phyloP scores from a whole-genome alignment of 53 echinoderm and acorn worm species.

The Echinometra lucunter region DNA sequence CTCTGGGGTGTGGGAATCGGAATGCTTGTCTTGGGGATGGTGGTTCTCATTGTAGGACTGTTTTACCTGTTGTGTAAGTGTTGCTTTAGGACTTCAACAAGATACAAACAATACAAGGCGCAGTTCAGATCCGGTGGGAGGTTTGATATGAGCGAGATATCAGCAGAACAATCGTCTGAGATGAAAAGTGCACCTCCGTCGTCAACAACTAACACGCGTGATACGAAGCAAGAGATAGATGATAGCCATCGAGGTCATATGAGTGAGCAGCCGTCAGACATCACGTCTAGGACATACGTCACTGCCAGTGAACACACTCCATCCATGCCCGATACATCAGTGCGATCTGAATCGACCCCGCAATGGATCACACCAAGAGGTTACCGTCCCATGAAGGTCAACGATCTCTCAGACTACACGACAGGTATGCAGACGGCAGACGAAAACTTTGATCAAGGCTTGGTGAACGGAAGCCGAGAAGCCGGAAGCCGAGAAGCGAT shows the following conservation, averaged over 20 bases:
- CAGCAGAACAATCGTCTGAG: neutral
- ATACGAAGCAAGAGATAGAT: neutral
- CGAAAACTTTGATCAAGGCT: neutral
- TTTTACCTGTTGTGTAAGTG: constrained; percentile 46
- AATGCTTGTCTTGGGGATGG: constrained; percentile 39
- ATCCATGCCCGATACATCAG: neutral
- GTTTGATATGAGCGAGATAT: neutral
- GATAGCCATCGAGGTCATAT: neutral
- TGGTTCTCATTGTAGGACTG: constrained; percentile 28
- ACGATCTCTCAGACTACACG: neutral
- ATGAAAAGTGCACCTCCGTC: neutral
- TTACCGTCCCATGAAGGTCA: constrained; percentile 45
- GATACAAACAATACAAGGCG: constrained; percentile 61
- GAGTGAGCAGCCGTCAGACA: neutral
- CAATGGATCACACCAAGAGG: constrained; percentile 37
- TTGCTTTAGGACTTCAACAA: constrained; percentile 62
- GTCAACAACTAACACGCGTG: neutral
- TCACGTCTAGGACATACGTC: constrained; percentile 20
- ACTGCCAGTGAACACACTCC: constrained; percentile 49
- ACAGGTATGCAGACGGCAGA: constrained; percentile 24
- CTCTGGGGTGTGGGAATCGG: constrained; percentile 40
- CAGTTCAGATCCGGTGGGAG: constrained; percentile 28
- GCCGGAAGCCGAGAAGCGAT: too few species aligned
- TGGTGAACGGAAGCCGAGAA: constrained; percentile 21
- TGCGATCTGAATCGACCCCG: neutral